Evolutionary conservation across 2,113 vertebrate species (phyloP).

Genomic region (Gallinago paraguaiae): DNA sequence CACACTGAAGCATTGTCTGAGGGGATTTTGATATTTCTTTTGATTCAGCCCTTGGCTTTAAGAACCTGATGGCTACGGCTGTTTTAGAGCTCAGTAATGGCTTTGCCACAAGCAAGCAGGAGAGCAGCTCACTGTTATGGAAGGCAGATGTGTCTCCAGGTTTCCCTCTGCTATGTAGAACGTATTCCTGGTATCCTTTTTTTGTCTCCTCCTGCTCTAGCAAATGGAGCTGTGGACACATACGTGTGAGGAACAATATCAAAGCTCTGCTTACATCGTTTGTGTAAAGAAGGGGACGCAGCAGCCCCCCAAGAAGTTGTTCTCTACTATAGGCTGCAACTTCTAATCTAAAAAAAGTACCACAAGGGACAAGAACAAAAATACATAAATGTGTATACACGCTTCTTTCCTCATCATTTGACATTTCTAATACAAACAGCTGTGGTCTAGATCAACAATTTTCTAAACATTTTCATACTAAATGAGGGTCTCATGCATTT

Average conservation of each 20-base stretch:
- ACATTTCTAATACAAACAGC: not conserved
- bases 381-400: not conserved
- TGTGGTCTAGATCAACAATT: not conserved
- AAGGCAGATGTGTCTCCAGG: not conserved
- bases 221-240: not conserved
- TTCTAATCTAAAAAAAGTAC: not conserved
- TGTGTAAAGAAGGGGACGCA: not conserved
- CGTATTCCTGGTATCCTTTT: not conserved
- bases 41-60: conserved; percentile 4
- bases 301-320: not conserved
- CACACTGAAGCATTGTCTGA: not conserved
- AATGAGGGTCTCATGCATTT: not conserved
- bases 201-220: not conserved
- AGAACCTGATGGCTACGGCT: not conserved
- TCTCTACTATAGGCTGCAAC: not conserved
- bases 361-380: not conserved
- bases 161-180: not conserved
- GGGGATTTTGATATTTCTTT: conserved; percentile 29
- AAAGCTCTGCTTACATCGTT: not conserved
- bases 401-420: not conserved
- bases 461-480: not conserved
- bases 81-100: not conserved
- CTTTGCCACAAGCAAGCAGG: not conserved
- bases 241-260: not conserved
- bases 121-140: not conserved